Percentiles rank a stretch among this genome's conserved stretches.
Conservation (phyloP, 2,797 vertebrate species). For the Sternarchorhynchus goeldii region DNA sequence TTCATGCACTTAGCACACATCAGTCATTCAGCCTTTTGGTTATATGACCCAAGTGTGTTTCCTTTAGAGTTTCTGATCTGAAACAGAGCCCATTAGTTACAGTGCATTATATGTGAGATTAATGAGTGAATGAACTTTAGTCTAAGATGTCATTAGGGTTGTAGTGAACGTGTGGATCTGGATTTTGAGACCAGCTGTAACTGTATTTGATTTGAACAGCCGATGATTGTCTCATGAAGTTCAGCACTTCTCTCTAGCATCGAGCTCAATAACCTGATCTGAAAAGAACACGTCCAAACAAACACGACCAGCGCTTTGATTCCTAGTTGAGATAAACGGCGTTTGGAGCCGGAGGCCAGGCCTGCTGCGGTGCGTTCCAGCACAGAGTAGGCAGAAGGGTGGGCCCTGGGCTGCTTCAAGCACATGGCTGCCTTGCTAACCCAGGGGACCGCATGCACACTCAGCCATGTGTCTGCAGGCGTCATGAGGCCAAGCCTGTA, state of each 20-base stretch:
- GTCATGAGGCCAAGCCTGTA: too few species aligned
- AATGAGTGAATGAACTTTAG: background rate
- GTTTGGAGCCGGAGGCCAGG: background rate
- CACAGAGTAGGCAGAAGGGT: background rate
- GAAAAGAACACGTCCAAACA: too few species aligned
- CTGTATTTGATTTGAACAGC: too few species aligned
- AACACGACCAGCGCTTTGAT: too few species aligned
- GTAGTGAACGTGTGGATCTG: too few species aligned
- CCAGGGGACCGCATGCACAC: too few species aligned
- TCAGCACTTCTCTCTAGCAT: too few species aligned
- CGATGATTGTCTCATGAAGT: too few species aligned
- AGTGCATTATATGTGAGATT: conserved; percentile 7
- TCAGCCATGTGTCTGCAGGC: background rate
- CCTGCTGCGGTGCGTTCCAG: background rate
- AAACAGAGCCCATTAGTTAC: conserved; percentile 23
- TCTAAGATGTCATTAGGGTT: too few species aligned
- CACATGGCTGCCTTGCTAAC: background rate
- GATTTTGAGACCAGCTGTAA: too few species aligned
- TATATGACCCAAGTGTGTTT: background rate
- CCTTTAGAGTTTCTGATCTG: conserved; percentile 10
- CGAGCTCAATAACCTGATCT: too few species aligned
- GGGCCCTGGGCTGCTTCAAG: background rate
- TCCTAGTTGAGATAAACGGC: background rate
- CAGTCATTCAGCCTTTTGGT: background rate
- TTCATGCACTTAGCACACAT: background rate